phyloP scores from a whole-genome alignment of 2,888 invertebrate genomes.

The Aleiodes testaceus region DNA sequence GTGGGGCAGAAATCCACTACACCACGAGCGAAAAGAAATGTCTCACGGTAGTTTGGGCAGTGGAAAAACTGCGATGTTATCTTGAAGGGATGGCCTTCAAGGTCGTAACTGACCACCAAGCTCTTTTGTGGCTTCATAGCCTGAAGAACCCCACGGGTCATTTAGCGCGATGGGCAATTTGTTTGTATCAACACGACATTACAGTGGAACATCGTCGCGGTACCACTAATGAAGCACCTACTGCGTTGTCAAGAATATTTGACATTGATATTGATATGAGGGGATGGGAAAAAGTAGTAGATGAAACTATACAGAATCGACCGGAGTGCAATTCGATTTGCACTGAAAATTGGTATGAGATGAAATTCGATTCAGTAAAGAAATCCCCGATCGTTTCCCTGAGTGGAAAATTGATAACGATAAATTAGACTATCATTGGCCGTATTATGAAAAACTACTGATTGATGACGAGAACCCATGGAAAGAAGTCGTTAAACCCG shows the following conservation, averaged over 20 bases:
- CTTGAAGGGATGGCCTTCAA: slow-evolving; percentile 42
- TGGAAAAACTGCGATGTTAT: not conserved
- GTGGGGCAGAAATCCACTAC: slow-evolving; percentile 43
- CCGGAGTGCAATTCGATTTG: not conserved
- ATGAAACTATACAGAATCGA: not conserved
- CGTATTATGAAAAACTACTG: slow-evolving; percentile 28
- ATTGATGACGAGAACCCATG: no score
- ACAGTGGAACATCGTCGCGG: slow-evolving; percentile 38
- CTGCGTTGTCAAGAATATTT: slow-evolving; percentile 36
- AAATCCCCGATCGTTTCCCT: slow-evolving; percentile 15
- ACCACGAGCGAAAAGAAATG: slow-evolving; percentile 43
- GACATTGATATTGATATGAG: slow-evolving; percentile 38
- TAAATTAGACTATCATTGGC: slow-evolving; percentile 31
- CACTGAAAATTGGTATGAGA: slow-evolving; percentile 14
- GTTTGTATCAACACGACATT: slow-evolving; percentile 33
- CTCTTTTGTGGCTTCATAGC: slow-evolving; percentile 48
- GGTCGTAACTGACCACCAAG: slow-evolving; percentile 46
- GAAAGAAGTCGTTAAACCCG: slow-evolving; percentile 29
- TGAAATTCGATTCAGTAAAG: slow-evolving; percentile 6
- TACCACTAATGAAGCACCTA: slow-evolving; percentile 37
- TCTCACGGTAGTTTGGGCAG: slow-evolving; percentile 26
- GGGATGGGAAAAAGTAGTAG: not conserved
- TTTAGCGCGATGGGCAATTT: slow-evolving; percentile 45
- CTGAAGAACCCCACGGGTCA: slow-evolving; percentile 43
- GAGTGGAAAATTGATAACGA: slow-evolving; percentile 43